phyloP scores from a whole-genome alignment of 23 tunicate species.

The Styela plicata region DNA sequence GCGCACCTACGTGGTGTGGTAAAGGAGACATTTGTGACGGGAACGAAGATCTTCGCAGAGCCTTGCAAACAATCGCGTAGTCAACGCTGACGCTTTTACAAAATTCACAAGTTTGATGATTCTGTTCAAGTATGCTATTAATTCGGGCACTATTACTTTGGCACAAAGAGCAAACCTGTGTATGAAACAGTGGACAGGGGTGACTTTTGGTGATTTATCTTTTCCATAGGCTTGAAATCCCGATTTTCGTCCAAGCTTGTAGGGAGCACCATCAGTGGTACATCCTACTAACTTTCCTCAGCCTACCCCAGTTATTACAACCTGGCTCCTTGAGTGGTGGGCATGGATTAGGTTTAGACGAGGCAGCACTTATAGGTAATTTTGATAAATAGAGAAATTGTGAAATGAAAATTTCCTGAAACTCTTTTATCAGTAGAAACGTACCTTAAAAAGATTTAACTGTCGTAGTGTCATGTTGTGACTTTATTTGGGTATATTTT shows the following conservation, averaged over 20 bases:
- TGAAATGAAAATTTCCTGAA: too few relatives aligned
- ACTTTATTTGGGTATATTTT: too few relatives aligned
- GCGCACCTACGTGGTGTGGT: slow-evolving; percentile 40
- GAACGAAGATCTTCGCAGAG: slow-evolving; percentile 40
- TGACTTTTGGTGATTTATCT: slow-evolving; percentile 45
- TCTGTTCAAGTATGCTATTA: slow-evolving; percentile 42
- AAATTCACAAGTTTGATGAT: slow-evolving; percentile 55
- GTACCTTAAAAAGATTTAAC: too few relatives aligned
- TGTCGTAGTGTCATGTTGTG: too few relatives aligned
- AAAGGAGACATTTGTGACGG: slow-evolving; percentile 47
- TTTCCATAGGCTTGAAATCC: slow-evolving; percentile 47
- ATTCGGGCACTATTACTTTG: slow-evolving; percentile 4
- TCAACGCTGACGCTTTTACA: slow-evolving; percentile 50
- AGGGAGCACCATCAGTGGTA: slow-evolving; percentile 49
- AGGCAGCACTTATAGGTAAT: too few relatives aligned
- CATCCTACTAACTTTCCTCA: slow-evolving; percentile 25
- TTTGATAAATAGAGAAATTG: too few relatives aligned
- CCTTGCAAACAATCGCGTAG: slow-evolving; percentile 42
- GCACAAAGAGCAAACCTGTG: slow-evolving; percentile 60
- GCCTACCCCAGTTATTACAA: too few relatives aligned
- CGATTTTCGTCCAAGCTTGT: slow-evolving; percentile 48
- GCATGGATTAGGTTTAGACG: too few relatives aligned
- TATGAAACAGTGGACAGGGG: slow-evolving; percentile 54
- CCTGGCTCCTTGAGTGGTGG: too few relatives aligned
- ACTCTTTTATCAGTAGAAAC: too few relatives aligned